Percentiles rank a stretch among this genome's conserved stretches.
Conservation (phyloP, 2,113 vertebrate genomes). For the Sapajus apella region DNA sequence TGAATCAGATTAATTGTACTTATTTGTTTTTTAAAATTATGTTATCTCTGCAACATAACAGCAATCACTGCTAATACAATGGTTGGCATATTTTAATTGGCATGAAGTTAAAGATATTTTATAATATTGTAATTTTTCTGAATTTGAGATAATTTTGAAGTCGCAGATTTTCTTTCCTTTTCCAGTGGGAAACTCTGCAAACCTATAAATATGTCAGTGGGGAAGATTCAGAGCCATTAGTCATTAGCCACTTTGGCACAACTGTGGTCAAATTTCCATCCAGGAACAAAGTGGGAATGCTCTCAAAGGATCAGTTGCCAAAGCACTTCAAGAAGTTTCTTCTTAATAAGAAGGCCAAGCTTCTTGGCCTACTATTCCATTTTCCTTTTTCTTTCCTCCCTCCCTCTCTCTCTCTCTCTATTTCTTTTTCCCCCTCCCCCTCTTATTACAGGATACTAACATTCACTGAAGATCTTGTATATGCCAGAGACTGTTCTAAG, state of each 20-base stretch:
- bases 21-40: background rate
- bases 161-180: background rate
- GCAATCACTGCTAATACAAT: background rate
- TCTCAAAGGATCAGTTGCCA: slow-evolving; percentile 41
- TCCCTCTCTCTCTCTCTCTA: background rate
- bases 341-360: slow-evolving; percentile 22
- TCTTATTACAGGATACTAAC: background rate
- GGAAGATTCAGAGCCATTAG: background rate
- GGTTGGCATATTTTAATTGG: background rate
- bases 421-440: background rate
- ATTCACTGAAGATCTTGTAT: slow-evolving; percentile 1
- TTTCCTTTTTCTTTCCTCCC: background rate
- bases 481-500: slow-evolving; percentile 8
- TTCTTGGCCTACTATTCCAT: slow-evolving; percentile 45
- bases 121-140: slow-evolving; percentile 8
- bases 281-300: slow-evolving; percentile 42
- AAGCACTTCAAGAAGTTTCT: slow-evolving; percentile 65
- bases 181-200: background rate
- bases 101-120: background rate
- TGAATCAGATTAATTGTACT: background rate
- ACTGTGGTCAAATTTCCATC: slow-evolving; percentile 31
- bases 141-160: slow-evolving; percentile 30
- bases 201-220: background rate
- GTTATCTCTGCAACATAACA: background rate
- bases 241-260: slow-evolving; percentile 60